Base-by-base conservation (phyloP, 2,797 vertebrate species). In the Nannoperca obscura region DNA sequence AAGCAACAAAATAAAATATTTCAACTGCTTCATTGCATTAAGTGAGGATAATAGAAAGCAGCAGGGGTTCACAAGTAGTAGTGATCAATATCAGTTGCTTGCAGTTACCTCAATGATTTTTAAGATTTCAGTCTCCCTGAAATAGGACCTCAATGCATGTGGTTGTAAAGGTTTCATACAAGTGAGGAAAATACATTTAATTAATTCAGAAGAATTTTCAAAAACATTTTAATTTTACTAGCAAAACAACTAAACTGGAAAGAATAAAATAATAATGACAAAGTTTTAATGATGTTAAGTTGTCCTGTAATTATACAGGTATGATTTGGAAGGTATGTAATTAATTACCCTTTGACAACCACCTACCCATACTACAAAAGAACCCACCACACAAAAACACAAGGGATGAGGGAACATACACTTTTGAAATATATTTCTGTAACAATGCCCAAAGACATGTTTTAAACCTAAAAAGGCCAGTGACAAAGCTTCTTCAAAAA, bases 1-100 rank as follows among this genome's bases (percentile, higher is more conserved):
- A 58, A 69, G 50, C 52, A 52, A 53, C 17, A 15, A 60, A 50
- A 59, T 44, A 13, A 8, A 44, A 54, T 42, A 54, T 49, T 58
- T 22, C 19, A 52, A 47, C 53, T 47, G 15, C n/a, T 1, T 50
- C 36, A 8, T 22, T 66, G 20, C 50, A 64, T 72, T 7, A 59
- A 53, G 34, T 54, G 17, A 52, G 53, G 9, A 49, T 64, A 42
- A 36, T 54, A 54, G 61, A 55, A 81, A 79, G 80, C 27, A 76
- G 20, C 36, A 65, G 52, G 59, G 49, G 50, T 50, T 57, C 40
- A 30, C 11, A 27, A 58, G 27, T 52, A 6, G 36, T 12, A 13
- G 14, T 12, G 52, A 67, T 63, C 62, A 52, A 54, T 54, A 72
- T 24, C 5, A 59, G 40, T 13, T 63, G 22, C 10, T 54, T 32